Conservation (phyloP, 2,888 invertebrate species). For the Caenorhabditis japonica region DNA sequence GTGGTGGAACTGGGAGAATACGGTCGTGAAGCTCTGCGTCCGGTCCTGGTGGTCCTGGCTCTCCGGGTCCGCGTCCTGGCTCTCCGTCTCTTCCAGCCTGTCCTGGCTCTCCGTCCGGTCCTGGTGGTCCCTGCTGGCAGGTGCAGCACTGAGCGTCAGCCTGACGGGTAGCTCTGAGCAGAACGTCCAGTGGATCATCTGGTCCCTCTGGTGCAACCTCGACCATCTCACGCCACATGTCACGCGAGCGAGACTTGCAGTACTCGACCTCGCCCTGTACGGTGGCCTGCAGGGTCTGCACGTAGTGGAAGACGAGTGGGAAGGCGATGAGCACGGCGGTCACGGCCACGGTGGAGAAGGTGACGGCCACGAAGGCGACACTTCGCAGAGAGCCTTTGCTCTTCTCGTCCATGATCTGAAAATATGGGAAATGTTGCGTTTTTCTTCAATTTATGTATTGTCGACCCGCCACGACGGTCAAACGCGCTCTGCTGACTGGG, state of each 20-base stretch:
- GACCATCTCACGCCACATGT: conserved; percentile 77
- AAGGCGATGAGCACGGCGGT: conserved; percentile 76
- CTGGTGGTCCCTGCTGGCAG: conserved; percentile 73
- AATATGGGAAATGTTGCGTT: too few species aligned
- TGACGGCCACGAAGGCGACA: conserved; percentile 69
- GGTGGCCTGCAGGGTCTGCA: conserved; percentile 77
- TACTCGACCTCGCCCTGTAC: conserved; percentile 77
- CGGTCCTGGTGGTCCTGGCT: conserved; percentile 72
- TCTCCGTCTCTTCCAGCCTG: conserved; percentile 67
- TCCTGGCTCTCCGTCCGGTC: conserved; percentile 71
- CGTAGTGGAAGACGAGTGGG: conserved; percentile 77
- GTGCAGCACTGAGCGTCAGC: conserved; percentile 76
- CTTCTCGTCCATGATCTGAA: conserved; percentile 60
- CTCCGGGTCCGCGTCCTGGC: conserved; percentile 73
- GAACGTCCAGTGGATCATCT: conserved; percentile 65
- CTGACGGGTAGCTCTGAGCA: conserved; percentile 72
- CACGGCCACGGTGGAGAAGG: conserved; percentile 74
- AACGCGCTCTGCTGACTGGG: too few species aligned
- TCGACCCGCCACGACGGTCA: too few species aligned
- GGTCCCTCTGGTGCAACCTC: conserved; percentile 71
- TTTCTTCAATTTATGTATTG: neutral
- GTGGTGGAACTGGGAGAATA: conserved; percentile 76
- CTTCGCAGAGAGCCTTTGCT: conserved; percentile 58
- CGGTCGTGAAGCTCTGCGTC: conserved; percentile 76
- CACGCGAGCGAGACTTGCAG: conserved; percentile 74